These are phyloP conservation scores for Tethea ocularis DNA, from an alignment of 2,888 invertebrate species.

Conservation along the genomic window DNA sequence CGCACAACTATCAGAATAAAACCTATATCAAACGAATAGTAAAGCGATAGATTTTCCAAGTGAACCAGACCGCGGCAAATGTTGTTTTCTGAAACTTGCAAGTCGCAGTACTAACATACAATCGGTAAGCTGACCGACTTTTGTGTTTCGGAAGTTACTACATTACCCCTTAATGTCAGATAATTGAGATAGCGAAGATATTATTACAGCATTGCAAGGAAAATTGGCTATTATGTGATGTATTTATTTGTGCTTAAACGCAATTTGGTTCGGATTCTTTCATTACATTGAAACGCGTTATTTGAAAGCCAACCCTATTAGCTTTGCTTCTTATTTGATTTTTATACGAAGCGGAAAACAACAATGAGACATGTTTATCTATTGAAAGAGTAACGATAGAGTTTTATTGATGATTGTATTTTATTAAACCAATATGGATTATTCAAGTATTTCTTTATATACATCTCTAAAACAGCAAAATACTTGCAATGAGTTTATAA, in stretches of 20 bases:
- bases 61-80: conserved; percentile 55
- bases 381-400: background rate
- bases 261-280: conserved; percentile 5
- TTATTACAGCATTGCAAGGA: conserved; percentile 37
- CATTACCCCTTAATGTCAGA: conserved; percentile 51
- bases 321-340: background rate
- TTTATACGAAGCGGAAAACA: conserved; percentile 4
- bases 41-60: conserved; percentile 29
- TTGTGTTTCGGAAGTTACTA: conserved; percentile 48
- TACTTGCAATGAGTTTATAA: too few relatives aligned
- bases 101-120: conserved; percentile 34
- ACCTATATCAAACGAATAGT: conserved; percentile 32
- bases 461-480: too few relatives aligned
- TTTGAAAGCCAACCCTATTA: background rate
- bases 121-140: conserved; percentile 43
- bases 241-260: conserved; percentile 9
- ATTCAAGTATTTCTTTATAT: background rate
- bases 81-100: conserved; percentile 48
- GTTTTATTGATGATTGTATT: background rate
- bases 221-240: conserved; percentile 16
- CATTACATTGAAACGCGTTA: background rate
- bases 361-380: background rate
- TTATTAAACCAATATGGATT: background rate
- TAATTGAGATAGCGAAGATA: conserved; percentile 41
- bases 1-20: conserved; percentile 27